These are phyloP conservation scores for Bilobella aurantiaca DNA, from an alignment of 1,140 invertebrate genomes.

Conservation along the genomic window DNA sequence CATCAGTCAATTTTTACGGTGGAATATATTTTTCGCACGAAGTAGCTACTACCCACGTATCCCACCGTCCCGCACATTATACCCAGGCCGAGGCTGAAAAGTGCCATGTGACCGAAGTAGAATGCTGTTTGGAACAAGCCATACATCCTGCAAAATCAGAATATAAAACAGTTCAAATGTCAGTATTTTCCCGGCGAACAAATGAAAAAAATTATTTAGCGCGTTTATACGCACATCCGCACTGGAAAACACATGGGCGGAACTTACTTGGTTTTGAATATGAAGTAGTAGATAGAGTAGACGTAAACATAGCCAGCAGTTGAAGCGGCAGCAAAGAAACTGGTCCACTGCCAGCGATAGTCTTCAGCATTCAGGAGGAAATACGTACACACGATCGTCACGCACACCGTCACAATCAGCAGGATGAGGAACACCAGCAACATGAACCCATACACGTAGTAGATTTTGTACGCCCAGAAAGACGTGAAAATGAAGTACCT, in stretches of 20 bases:
- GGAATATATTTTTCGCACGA: conserved; percentile 98
- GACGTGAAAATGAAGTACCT: conserved; percentile 99
- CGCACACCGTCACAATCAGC: conserved; percentile 93
- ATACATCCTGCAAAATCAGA: conserved; percentile 75
- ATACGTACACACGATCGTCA: conserved; percentile 98
- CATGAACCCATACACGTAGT: conserved; percentile 99
- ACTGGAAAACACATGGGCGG: too few species aligned
- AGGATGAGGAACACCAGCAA: conserved; percentile 93
- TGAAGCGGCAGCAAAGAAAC: conserved; percentile 90
- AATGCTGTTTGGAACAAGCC: conserved; percentile 98
- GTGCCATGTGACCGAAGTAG: conserved; percentile 99
- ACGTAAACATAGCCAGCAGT: conserved; percentile 94
- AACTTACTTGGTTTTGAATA: conserved; percentile 98
- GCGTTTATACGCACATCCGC: too few species aligned
- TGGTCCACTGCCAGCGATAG: conserved; percentile 92
- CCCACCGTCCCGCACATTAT: conserved; percentile 98
- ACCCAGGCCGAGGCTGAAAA: conserved; percentile 89
- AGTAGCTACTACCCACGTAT: conserved; percentile 87
- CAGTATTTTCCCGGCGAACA: too few species aligned
- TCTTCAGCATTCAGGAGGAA: conserved; percentile 99
- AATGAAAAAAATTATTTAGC: too few species aligned
- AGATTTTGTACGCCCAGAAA: conserved; percentile 99
- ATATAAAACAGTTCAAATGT: neutral
- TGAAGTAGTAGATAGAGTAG: conserved; percentile 99
- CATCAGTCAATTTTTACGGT: conserved; percentile 98